These are phyloP conservation scores for Gortyna flavago DNA, from an alignment of 2,888 invertebrate genomes.

Conservation along the genomic window DNA sequence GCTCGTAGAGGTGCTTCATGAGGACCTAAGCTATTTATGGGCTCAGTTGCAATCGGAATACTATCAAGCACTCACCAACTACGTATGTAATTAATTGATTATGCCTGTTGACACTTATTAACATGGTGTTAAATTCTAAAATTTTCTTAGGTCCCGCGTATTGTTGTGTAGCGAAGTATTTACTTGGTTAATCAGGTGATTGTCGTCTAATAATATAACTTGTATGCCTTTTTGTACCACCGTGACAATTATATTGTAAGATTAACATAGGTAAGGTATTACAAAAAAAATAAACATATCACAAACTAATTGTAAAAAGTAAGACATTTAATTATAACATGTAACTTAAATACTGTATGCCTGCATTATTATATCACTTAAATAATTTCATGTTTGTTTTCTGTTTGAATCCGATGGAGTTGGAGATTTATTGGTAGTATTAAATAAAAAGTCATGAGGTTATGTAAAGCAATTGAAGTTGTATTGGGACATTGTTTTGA, in stretches of 20 bases:
- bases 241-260: constrained; percentile 66
- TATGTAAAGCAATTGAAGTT: not conserved
- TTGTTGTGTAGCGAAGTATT: constrained; percentile 16
- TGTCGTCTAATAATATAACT: constrained; percentile 57
- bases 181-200: constrained; percentile 35
- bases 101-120: not conserved
- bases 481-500: not conserved
- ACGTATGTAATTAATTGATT: not conserved
- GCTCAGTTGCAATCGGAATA: not conserved
- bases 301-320: constrained; percentile 67
- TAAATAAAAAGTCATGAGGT: not conserved
- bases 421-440: not conserved
- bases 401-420: not conserved
- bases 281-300: constrained; percentile 73
- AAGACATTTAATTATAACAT: constrained; percentile 59
- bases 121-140: constrained; percentile 18
- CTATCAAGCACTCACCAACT: constrained; percentile 1
- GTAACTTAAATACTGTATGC: constrained; percentile 62
- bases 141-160: not conserved
- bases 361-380: constrained; percentile 51
- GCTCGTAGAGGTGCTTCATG: not conserved
- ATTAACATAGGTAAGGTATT: constrained; percentile 64
- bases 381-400: constrained; percentile 32
- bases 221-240: constrained; percentile 67
- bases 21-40: not conserved